A percentile compares a stretch with the other conserved stretches of the same genome.
phyloP scores from a whole-genome alignment of 2,888 invertebrate species.

The Synanthedon tipuliformis region DNA sequence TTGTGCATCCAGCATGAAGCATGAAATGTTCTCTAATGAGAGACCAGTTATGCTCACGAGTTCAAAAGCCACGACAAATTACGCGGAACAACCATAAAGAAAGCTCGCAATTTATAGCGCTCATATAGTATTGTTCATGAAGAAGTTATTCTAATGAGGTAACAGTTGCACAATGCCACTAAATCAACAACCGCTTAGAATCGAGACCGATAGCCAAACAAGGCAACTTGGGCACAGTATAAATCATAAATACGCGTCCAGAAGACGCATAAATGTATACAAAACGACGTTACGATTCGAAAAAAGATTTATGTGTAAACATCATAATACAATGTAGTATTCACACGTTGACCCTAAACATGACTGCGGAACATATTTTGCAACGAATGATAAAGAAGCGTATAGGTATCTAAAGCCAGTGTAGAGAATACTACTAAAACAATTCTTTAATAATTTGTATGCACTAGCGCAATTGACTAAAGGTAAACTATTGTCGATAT shows the following conservation, averaged over 20 bases:
- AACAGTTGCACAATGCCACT: slow-evolving; percentile 27
- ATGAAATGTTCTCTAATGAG: background rate
- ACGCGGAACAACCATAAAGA: background rate
- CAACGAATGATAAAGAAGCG: no score
- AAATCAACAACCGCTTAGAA: slow-evolving; percentile 38
- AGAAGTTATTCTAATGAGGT: slow-evolving; percentile 10
- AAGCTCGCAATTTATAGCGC: background rate
- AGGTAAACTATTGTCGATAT: no score
- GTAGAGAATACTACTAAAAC: no score
- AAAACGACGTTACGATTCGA: slow-evolving; percentile 3
- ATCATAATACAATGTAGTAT: background rate
- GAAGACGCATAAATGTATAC: slow-evolving; percentile 34
- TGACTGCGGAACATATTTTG: no score
- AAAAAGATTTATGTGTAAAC: background rate
- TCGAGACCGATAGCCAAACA: slow-evolving; percentile 39
- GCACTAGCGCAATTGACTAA: no score
- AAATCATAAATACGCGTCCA: slow-evolving; percentile 38
- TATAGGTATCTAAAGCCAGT: no score
- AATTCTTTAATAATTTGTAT: no score
- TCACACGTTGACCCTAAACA: no score
- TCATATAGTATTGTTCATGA: slow-evolving; percentile 1
- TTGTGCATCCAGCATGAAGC: background rate
- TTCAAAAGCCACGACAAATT: background rate
- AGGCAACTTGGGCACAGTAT: slow-evolving; percentile 31
- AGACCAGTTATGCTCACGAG: background rate